phyloP scores from a whole-genome alignment of 92 coral and sea anemone genomes.

The Porites cylindrica region DNA sequence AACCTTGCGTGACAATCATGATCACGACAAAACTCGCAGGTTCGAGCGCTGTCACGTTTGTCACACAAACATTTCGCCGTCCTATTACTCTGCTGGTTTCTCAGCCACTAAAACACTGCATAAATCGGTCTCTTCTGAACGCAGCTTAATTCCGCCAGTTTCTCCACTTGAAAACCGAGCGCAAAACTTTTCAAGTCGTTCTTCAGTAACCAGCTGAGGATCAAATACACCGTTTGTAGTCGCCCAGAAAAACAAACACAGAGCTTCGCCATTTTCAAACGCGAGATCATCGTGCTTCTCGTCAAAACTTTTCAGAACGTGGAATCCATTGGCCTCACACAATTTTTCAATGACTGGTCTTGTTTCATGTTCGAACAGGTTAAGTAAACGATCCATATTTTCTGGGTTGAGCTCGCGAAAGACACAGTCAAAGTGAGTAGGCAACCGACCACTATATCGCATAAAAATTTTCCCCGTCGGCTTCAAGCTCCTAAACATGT shows the following conservation, averaged over 20 bases:
- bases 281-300: background rate
- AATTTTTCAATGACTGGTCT: background rate
- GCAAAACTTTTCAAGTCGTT: background rate
- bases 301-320: background rate
- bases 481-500: constrained; percentile 8
- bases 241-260: constrained; percentile 7
- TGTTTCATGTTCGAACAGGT: background rate
- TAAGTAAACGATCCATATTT: background rate
- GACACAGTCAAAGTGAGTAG: background rate
- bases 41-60: no score
- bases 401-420: constrained; percentile 16
- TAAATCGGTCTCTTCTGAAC: background rate
- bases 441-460: background rate
- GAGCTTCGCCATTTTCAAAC: background rate
- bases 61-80: no score
- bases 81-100: no score
- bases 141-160: background rate
- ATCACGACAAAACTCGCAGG: no score
- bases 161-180: constrained; percentile 13
- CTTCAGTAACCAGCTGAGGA: background rate
- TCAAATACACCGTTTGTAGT: constrained; percentile 7
- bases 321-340: background rate
- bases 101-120: background rate
- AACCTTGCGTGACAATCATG: no score
- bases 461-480: constrained; percentile 6